Percentiles rank a stretch among this genome's conserved stretches.
These are phyloP conservation scores for Vidua macroura DNA, from an alignment of 2,113 vertebrate species.

Conservation along the genomic window DNA sequence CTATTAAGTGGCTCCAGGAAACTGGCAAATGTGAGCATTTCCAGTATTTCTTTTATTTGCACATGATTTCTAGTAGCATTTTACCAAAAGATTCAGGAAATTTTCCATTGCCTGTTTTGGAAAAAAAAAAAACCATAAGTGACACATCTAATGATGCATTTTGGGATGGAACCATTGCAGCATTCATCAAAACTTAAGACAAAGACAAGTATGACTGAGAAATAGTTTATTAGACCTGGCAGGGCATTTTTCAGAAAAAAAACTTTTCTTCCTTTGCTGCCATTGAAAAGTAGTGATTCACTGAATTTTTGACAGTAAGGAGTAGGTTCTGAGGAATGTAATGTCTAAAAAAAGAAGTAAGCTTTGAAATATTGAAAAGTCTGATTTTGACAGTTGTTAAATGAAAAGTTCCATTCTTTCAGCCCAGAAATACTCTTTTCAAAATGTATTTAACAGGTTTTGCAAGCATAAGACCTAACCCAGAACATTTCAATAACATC, in stretches of 20 bases:
- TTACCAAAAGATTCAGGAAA: not conserved
- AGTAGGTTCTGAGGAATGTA: constrained; percentile 1
- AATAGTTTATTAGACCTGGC: not conserved
- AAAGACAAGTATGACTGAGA: not conserved
- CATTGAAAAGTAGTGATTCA: not conserved
- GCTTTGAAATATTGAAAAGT: constrained; percentile 30
- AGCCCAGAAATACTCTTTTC: not conserved
- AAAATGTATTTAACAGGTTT: not conserved
- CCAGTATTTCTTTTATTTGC: not conserved
- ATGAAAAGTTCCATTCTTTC: not conserved
- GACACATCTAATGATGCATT: not conserved
- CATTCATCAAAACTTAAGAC: not conserved
- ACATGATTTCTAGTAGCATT: not conserved
- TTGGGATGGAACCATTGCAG: not conserved
- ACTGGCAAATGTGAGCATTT: constrained; percentile 59
- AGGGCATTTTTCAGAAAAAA: not conserved
- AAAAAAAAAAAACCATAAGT: not conserved
- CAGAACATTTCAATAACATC: not conserved
- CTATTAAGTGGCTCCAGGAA: constrained; percentile 74
- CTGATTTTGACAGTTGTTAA: constrained; percentile 41
- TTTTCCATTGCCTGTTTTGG: not conserved
- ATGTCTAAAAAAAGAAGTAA: not conserved
- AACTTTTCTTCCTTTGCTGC: constrained; percentile 1
- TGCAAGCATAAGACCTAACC: not conserved
- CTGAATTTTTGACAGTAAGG: constrained; percentile 35